Base-by-base conservation (phyloP, 2,797 vertebrate genomes). In the Alca torda region DNA sequence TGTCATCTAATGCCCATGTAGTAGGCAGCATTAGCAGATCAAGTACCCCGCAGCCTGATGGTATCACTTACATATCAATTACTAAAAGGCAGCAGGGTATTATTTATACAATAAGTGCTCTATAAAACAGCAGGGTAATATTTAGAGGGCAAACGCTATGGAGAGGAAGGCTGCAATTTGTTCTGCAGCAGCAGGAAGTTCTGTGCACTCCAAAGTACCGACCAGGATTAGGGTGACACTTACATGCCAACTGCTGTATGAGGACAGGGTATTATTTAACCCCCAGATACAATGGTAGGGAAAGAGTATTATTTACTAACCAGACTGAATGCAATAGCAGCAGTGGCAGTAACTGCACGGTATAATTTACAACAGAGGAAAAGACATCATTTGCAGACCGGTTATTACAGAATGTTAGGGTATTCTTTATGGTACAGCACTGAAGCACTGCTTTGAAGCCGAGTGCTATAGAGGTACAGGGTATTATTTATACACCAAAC, bases 291-390 rank as follows among this genome's bases (percentile, higher is more conserved):
- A 95, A 83, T 76, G 53, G 65, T 31, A 81, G 54, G 59, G 57
- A 75, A 84, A 93, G 72, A 92, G 76, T 89, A 93, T 85, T 95
- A 95, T 92, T 96, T 96, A 91, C 89, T 60, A 93, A 85, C 73
- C 94, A 82, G 76, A 50, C 24, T 5, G 4, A 89, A 82, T 21
- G 90, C 69, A 92, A 41, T 13, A 84, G 90, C 82, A 90, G 65
- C 73, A 95, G 87, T 39, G 53, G 84, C 84, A 94, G 83, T 72
- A 88, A 72, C 92, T 88, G 69, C 67, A 94, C 2, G 1, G 84
- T 97, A 11, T 94, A 96, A 97, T 97, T 97, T 96, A 76, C 87
- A 93, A 50, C 46, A 81, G 92, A 88, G 95, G 89, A 87, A 95
- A 95, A 93, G 84, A 60, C 92, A 92, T 95, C 43, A 63, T 95